Base-by-base conservation (phyloP, 1,140 invertebrate species). In the Oscheius sp. region DNA sequence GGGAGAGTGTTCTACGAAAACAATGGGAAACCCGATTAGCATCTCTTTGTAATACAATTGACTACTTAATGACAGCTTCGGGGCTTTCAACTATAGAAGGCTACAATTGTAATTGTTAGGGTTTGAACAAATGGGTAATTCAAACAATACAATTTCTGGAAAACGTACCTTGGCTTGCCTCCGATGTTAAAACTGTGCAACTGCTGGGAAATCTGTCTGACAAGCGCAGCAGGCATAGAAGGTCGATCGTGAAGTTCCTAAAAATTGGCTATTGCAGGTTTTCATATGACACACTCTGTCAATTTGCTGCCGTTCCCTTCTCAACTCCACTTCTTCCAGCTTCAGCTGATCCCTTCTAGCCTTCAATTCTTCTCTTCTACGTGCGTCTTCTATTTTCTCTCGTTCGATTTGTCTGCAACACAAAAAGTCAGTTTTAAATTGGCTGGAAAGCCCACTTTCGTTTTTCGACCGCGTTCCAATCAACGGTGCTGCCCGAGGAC, bases 401-500 rank as follows among this genome's bases (percentile, higher is more conserved):
- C 36, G 36, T n/a, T 63, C 68, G 34, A 20, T 28, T 46, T 63
- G 36, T 49, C 58, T 71, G 68, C n/a, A 71, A 71, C 15, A 42
- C 29, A 2, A 20, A 15, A 31, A 13, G 28, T 29, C 13, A 35
- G 18, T 31, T 29, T 10, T 29, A 3, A n/a, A 10, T 52, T 13
- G 26, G 23, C 28, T 18, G 34, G 1, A 70, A 45, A 38, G 29
- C 68, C 52, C 36, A 63, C 68, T 63, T 63, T 28, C 63, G 62
- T 49, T 29, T 46, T 26, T 68, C 67, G 26, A 68, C 36, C 29
- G 52, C 49, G 34, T 38, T 68, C 67, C 67, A 68, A 59, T 68
- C 67, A 23, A 68, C 67, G 36, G 68, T 71, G 26, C 58, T 71
- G n/a, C 59, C 68, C 31, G 68, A 73, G 20, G 70, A 73, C 26